These are phyloP conservation scores for Salvator merianae DNA, from an alignment of 2,113 vertebrate genomes.

Conservation along the genomic window DNA sequence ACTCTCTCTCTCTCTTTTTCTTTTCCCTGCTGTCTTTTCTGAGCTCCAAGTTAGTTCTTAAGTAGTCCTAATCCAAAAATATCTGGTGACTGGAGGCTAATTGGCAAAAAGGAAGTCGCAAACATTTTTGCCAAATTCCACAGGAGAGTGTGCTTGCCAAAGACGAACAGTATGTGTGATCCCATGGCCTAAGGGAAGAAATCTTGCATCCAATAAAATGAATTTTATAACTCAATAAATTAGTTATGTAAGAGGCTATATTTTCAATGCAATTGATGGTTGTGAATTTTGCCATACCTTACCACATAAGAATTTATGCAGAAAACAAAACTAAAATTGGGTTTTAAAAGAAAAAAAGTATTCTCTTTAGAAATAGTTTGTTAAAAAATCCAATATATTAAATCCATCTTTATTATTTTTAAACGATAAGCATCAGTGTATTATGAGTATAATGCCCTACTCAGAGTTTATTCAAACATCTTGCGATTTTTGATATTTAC, in stretches of 20 bases:
- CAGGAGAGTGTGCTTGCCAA: conserved; percentile 40
- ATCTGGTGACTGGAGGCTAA: conserved; percentile 29
- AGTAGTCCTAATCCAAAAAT: conserved; percentile 33
- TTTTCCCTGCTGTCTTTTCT: not conserved
- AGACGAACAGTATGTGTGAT: conserved; percentile 55
- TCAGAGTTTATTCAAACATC: not conserved
- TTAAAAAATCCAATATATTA: not conserved
- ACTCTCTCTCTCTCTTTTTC: too few relatives aligned
- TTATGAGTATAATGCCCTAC: not conserved
- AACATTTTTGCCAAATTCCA: conserved; percentile 45
- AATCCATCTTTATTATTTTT: not conserved
- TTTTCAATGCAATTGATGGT: conserved; percentile 1
- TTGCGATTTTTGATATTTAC: not conserved
- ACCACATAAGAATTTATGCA: not conserved
- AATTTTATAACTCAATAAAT: not conserved
- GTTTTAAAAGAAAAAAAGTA: not conserved
- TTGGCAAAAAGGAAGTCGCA: conserved; percentile 42
- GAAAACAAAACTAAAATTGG: rapidly evolving
- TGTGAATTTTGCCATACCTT: not conserved
- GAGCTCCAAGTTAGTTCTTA: not conserved
- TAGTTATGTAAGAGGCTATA: not conserved
- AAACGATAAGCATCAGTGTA: too few relatives aligned
- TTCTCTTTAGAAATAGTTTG: not conserved
- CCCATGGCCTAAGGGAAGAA: conserved; percentile 34
- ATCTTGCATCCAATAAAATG: conserved; percentile 18